Evolutionary conservation across 2,888 invertebrate genomes (phyloP), one percentile per base, ranked within the genome.

Genomic region (Halictus quadricinctus): DNA sequence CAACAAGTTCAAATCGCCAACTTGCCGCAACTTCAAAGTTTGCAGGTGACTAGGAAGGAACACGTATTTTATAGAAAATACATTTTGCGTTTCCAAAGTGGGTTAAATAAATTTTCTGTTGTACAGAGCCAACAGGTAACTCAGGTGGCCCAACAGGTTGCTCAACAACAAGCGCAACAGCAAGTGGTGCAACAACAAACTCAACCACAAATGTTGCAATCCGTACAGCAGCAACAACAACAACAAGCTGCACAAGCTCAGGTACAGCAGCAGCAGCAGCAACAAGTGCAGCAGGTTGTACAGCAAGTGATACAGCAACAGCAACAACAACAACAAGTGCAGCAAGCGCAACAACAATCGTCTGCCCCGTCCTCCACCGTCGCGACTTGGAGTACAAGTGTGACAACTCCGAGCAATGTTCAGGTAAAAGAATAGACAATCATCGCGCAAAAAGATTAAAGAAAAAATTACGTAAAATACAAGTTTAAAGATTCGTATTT

Each of bases 1-100:
- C 98, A 98, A 91, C 98, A 98, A 93, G 97, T 98, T 60, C 98
- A 98, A 94, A 96, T 98, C 84, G 96, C 97, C 0, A 97, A 97
- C 4, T 94, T 97, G 21, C 95, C 95, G 70, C 94, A 95, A 90
- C 94, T 92, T 83, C 95, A 95, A 87, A 93, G 91, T 88, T 93
- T 92, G 88, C 95, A 92, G 92, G 94, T 92, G 95, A 66, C 25
- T 58, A 36, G 72, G 8, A 54, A 50, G 46, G 12, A 18, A 80
- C 41, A 46, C 12, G 7, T 72, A 21, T 43, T 8, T 13, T n/a
- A 43, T 21, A 70, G 48, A 13, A 66, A 29, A 36, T 48, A 50
- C 50, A 72, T 21, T n/a, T 66, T 43, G 41, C n/a, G 10, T 60
- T 48, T 72, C 21, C 70, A n/a, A n/a, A 58, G 2, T 58, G n/a